Conservation (phyloP, 2,113 vertebrate genomes). For the Corythornis vintsioides region DNA sequence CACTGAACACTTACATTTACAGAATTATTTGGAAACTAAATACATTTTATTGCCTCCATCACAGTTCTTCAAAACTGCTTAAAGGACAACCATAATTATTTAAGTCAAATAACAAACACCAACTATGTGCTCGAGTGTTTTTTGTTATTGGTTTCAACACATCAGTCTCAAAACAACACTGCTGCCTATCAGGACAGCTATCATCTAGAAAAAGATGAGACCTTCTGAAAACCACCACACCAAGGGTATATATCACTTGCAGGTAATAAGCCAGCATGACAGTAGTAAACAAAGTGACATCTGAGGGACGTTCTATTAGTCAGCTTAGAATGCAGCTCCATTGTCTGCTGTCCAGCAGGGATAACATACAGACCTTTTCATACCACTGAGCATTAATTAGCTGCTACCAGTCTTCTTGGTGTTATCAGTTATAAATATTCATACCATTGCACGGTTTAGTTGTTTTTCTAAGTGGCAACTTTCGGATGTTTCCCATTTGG, state of each 20-base stretch:
- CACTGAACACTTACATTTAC: background rate
- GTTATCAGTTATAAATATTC: slow-evolving; percentile 41
- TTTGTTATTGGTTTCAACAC: background rate
- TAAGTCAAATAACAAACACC: background rate
- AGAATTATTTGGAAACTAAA: background rate
- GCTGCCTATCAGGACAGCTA: background rate
- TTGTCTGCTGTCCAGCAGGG: background rate
- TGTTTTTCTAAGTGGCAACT: background rate
- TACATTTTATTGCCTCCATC: background rate
- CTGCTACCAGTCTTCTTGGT: background rate
- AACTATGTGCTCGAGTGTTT: background rate
- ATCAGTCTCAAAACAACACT: background rate
- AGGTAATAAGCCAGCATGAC: background rate
- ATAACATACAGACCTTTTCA: background rate
- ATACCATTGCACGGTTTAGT: slow-evolving; percentile 10
- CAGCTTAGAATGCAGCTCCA: background rate
- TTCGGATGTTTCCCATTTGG: background rate
- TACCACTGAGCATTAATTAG: slow-evolving; percentile 28
- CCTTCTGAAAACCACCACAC: background rate
- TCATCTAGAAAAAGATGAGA: background rate
- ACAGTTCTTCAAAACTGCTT: background rate
- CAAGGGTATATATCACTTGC: background rate
- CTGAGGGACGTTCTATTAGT: background rate
- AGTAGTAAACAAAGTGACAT: background rate
- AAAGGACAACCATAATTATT: background rate